phyloP scores from a whole-genome alignment of 2,888 invertebrate species.

The Tiliacea aurago region DNA sequence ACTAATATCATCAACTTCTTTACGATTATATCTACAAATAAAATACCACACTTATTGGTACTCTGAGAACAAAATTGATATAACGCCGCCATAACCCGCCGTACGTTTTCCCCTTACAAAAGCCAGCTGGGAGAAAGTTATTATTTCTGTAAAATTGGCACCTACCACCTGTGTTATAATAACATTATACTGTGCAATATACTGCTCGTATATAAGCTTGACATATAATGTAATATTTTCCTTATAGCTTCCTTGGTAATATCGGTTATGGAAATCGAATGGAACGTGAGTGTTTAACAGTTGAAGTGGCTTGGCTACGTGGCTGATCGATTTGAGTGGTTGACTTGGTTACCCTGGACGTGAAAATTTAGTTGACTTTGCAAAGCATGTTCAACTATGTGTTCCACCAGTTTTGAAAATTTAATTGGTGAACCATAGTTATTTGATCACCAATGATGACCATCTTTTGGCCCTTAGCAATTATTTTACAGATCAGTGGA shows the following conservation, averaged over 20 bases:
- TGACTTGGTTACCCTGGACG: no score
- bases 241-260: conserved; percentile 6
- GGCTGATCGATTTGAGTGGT: not conserved
- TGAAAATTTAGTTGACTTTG: not conserved
- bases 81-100: not conserved
- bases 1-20: not conserved
- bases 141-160: conserved; percentile 54
- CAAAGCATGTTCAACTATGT: not conserved
- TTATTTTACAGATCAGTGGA: no score
- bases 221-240: conserved; percentile 30
- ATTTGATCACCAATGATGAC: no score
- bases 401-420: not conserved
- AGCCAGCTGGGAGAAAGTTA: conserved; percentile 28
- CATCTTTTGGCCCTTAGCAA: no score
- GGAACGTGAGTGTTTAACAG: conserved; percentile 13
- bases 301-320: not conserved
- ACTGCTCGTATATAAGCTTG: conserved; percentile 26
- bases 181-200: conserved; percentile 42
- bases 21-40: not conserved
- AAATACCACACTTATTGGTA: not conserved
- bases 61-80: conserved; percentile 1
- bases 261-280: conserved; percentile 30
- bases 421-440: no score
- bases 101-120: not conserved
- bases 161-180: conserved; percentile 51